Evolutionary conservation across 2,888 invertebrate species (phyloP).

Genomic region (Athalia cordata): DNA sequence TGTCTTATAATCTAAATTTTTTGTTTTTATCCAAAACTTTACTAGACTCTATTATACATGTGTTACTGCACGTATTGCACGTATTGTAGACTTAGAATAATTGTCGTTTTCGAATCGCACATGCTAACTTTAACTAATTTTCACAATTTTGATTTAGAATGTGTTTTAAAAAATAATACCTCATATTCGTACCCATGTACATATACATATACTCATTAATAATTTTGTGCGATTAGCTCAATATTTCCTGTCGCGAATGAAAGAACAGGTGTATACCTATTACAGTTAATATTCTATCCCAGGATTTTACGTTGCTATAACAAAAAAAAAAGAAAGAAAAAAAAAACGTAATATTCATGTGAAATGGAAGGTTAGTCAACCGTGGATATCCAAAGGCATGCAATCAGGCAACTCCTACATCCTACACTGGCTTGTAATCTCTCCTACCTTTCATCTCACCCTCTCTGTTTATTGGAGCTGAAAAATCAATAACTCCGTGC

Average conservation of each 20-base stretch:
- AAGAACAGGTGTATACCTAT: too few relatives aligned
- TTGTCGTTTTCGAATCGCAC: neutral
- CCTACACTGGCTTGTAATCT: slow-evolving; percentile 56
- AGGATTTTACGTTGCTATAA: neutral
- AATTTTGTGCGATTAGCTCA: too few relatives aligned
- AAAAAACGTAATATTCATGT: neutral
- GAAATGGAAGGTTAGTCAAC: slow-evolving; percentile 32
- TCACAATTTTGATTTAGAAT: too few relatives aligned
- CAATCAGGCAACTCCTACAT: slow-evolving; percentile 55
- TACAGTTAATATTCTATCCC: neutral
- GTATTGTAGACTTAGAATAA: neutral
- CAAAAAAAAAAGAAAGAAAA: neutral
- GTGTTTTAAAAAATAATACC: too few relatives aligned
- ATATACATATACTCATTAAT: too few relatives aligned
- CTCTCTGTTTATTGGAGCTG: slow-evolving; percentile 59
- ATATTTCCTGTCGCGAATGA: too few relatives aligned
- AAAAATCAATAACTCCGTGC: slow-evolving; percentile 60
- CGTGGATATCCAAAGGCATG: slow-evolving; percentile 47
- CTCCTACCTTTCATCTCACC: slow-evolving; percentile 59
- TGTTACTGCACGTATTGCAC: slow-evolving; percentile 5
- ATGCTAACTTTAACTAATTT: too few relatives aligned
- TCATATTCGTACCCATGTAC: too few relatives aligned
- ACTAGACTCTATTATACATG: neutral
- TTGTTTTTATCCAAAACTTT: too few relatives aligned
- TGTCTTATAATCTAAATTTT: too few relatives aligned